Base-by-base conservation (phyloP, 2,888 invertebrate species). In the Drosophila formosana region DNA sequence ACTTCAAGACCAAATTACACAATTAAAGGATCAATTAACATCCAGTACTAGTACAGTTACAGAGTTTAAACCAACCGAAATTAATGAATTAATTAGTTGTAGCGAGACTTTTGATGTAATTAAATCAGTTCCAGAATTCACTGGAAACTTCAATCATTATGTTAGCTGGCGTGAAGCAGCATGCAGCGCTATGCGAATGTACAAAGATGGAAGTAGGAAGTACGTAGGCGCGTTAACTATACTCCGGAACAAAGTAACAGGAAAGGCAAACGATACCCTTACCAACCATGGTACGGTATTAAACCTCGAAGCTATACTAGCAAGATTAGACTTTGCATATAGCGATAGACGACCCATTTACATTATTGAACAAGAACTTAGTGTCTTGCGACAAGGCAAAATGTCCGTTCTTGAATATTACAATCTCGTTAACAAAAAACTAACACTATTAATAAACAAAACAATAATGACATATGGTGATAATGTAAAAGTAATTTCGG, bases 371-470 rank as follows among this genome's bases (percentile, higher is more conserved):
- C 30, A 49, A 4, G 30, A 49, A 49, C 30, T 49, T 8, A 18
- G 13, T 49, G 30, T 34, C 7, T 32, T 50, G 11, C 28, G 13
- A 8, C 47, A 47, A 28, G 13, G 30, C 13, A 30, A 8, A 32
- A 32, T 32, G 30, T 8, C 30, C 30, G 30, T 32, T 7, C 30
- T 32, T 8, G 30, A 32, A 32, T 32, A 32, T 8, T 32, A 51
- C 25, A 37, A 37, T 4, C 23, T 51, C 23, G 34, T 51, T 11
- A 51, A 11, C 6, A 51, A 51, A 4, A 51, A 51, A 51, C 11
- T 25, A 0, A 51, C 13, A 7, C n/a, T 37, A 1, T 9, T 52
- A 6, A 39, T 39, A 26, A 52, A 39, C 37, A 52, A 52, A 52
- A 52, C 51, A 8, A 26, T 52, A 2, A 52, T 26, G 51, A 39